A percentile compares a stretch with the other conserved stretches of the same genome.
These are phyloP conservation scores for Heliconius melpomene DNA, from an alignment of 1,140 invertebrate genomes.

Conservation along the genomic window DNA sequence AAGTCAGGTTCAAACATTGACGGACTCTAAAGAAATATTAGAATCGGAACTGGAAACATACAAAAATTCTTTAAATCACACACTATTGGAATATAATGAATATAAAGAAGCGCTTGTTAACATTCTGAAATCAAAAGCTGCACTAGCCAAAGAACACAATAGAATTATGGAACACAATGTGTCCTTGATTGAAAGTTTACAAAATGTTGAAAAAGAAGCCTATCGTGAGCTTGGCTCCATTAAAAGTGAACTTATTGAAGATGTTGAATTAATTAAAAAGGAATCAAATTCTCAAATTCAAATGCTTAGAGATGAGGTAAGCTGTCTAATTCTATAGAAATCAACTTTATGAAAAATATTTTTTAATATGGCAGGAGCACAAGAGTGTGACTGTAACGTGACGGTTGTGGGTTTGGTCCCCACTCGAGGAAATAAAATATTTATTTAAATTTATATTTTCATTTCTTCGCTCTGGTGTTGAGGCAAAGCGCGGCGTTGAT, in stretches of 20 bases:
- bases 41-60: constrained; percentile 65
- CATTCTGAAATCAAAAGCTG: constrained; percentile 74
- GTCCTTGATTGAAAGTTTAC: constrained; percentile 71
- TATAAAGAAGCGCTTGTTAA: constrained; percentile 74
- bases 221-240: constrained; percentile 73
- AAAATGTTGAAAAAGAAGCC: constrained; percentile 75
- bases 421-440: too few species aligned
- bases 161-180: constrained; percentile 79
- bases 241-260: constrained; percentile 74
- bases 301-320: constrained; percentile 68
- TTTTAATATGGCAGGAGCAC: too few species aligned
- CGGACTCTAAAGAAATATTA: constrained; percentile 60
- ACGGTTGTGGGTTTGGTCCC: too few species aligned
- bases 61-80: constrained; percentile 66
- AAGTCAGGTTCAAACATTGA: constrained; percentile 66
- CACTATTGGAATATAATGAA: constrained; percentile 70
- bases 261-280: constrained; percentile 72
- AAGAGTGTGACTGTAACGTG: too few species aligned
- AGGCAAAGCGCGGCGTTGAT: too few species aligned
- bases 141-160: constrained; percentile 71
- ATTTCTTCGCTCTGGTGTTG: too few species aligned
- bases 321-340: constrained; percentile 17
- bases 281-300: constrained; percentile 73
- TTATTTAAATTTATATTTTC: too few species aligned
- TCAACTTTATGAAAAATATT: neutral